These are phyloP conservation scores for Eristalinus sepulchralis DNA, from an alignment of 2,888 invertebrate genomes.

Conservation along the genomic window DNA sequence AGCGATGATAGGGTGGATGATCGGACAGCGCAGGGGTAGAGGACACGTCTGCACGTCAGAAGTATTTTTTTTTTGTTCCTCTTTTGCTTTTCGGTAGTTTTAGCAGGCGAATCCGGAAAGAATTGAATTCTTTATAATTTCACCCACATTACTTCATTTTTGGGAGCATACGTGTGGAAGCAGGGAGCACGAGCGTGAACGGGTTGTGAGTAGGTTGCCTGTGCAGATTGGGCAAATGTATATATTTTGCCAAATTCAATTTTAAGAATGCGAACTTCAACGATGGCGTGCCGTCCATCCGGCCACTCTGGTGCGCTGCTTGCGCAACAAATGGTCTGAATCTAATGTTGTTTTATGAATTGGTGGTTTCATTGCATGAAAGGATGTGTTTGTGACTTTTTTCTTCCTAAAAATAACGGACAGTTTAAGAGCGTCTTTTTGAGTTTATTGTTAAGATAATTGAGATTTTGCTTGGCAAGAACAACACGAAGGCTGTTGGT, in stretches of 20 bases:
- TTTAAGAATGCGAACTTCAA: conserved; percentile 51
- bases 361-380: conserved; percentile 24
- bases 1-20: conserved; percentile 2
- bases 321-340: conserved; percentile 38
- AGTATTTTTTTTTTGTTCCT: background rate
- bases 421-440: too few relatives aligned
- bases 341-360: conserved; percentile 32
- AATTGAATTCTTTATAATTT: conserved; percentile 41
- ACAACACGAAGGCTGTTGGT: too few relatives aligned
- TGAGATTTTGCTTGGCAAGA: too few relatives aligned
- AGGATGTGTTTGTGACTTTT: too few relatives aligned
- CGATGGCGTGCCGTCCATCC: conserved; percentile 9
- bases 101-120: too few relatives aligned
- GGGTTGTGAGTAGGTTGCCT: background rate
- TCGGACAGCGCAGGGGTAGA: background rate
- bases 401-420: too few relatives aligned
- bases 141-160: background rate
- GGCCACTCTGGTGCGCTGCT: background rate
- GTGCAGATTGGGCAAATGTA: conserved; percentile 37
- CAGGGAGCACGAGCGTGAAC: conserved; percentile 10
- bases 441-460: too few relatives aligned
- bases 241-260: conserved; percentile 64
- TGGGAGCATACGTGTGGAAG: conserved; percentile 47
- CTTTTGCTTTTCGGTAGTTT: background rate
- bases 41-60: background rate